A percentile compares a stretch with the other conserved stretches of the same genome.
Conservation (phyloP, 2,888 invertebrate genomes). For the Linnaemya vulpina region DNA sequence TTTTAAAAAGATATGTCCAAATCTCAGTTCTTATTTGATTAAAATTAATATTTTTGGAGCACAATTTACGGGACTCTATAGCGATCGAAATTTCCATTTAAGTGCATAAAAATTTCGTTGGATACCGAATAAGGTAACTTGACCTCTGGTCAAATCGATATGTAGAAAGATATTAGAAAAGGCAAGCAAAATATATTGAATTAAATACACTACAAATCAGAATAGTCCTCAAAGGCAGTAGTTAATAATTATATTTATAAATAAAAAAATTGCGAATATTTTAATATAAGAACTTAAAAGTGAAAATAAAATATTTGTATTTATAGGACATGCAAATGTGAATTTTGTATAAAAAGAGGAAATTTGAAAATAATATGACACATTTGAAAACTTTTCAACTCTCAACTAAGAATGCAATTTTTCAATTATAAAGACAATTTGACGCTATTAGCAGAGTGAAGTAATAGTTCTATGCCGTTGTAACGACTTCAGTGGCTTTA, state of each 20-base stretch:
- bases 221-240: slow-evolving; percentile 76
- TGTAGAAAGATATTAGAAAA: too few species aligned
- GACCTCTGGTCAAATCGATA: too few species aligned
- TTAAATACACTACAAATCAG: slow-evolving; percentile 50
- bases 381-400: background rate
- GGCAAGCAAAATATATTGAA: slow-evolving; percentile 15
- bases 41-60: too few species aligned
- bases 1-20: too few species aligned
- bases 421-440: background rate
- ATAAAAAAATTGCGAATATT: slow-evolving; percentile 11
- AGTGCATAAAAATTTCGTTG: too few species aligned
- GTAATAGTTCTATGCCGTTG: too few species aligned
- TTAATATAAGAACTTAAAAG: slow-evolving; percentile 24
- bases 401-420: background rate
- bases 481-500: too few species aligned
- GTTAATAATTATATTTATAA: slow-evolving; percentile 16
- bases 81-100: too few species aligned
- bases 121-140: too few species aligned
- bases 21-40: too few species aligned
- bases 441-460: background rate
- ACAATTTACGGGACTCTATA: too few species aligned
- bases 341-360: slow-evolving; percentile 34
- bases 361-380: slow-evolving; percentile 35
- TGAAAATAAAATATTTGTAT: background rate
- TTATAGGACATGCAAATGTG: slow-evolving; percentile 28